Base-by-base conservation (phyloP, 2,888 invertebrate species). In the Pecten maximus region DNA sequence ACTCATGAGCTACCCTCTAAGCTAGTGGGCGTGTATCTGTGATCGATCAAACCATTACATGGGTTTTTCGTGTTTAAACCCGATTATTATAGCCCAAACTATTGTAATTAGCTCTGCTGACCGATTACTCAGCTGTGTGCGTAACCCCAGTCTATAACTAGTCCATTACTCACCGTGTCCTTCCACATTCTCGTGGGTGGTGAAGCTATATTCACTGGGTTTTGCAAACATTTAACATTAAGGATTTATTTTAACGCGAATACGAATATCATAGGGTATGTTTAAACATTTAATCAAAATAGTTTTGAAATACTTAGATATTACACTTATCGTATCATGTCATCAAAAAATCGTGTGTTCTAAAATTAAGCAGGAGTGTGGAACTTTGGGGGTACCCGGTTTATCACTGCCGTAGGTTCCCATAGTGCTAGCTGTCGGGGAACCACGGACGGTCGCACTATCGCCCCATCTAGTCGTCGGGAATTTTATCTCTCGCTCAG, bases 21-120 rank as follows among this genome's bases (percentile, higher is more conserved):
- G 74, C 74, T 23, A 74, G 74, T 74, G 74, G 74, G 74, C 74
- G 74, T 74, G 74, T 74, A 74, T 74, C 74, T 35, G 10, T 28
- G 74, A 74, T 74, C 74, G 74, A 74, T 74, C 74, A 74, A 28
- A 35, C 74, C 28, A 35, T 74, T 74, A 28, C 74, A 74, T n/a
- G 74, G 74, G 28, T 74, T 74, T 74, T 74, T 74, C 74, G 35
- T 74, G 74, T 74, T 74, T 74, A 74, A 74, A 74, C 74, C 74
- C 74, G 74, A 74, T 74, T 10, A 74, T 74, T 74, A 74, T 16
- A 28, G 28, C 74, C 74, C 28, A 74, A 74, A 74, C 74, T 74
- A 74, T 74, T 74, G 74, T 74, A 74, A 74, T 74, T 74, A 74
- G 74, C 74, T 74, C 16, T 2, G 35, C 74, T 74, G 28, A 15